A percentile compares a stretch with the other conserved stretches of the same genome.
Conservation (phyloP, 1,140 invertebrate genomes). For the Sitobion miscanthi region DNA sequence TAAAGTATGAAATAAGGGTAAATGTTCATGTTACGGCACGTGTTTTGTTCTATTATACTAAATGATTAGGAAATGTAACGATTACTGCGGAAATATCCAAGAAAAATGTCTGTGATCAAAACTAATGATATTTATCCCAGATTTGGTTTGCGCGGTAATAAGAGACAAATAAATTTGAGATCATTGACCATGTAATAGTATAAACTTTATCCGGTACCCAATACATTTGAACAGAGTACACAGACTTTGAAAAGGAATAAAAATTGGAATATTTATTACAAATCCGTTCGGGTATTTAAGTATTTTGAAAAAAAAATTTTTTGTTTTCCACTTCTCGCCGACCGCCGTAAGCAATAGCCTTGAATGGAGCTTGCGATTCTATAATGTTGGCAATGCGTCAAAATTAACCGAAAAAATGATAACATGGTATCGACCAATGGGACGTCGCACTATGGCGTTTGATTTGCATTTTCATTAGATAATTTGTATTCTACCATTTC, state of each 20-base stretch:
- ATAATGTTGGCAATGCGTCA: slow-evolving; percentile 26
- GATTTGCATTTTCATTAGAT: slow-evolving; percentile 36
- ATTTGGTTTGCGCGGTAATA: not conserved
- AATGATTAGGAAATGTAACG: not conserved
- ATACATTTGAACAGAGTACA: not conserved
- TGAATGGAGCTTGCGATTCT: not conserved
- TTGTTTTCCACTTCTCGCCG: not conserved
- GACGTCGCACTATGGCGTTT: slow-evolving; percentile 47
- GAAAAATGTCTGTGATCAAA: not conserved
- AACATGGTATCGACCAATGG: slow-evolving; percentile 36
- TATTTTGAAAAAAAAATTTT: not conserved
- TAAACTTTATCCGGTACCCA: not conserved
- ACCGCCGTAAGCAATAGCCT: not conserved
- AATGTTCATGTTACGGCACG: not conserved
- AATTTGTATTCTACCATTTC: slow-evolving; percentile 38
- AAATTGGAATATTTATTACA: no score
- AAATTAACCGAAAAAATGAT: slow-evolving; percentile 57
- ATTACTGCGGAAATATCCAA: not conserved
- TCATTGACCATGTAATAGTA: not conserved
- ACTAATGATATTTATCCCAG: not conserved
- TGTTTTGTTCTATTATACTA: not conserved
- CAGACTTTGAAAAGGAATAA: no score
- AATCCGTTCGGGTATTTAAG: no score
- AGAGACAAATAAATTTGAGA: not conserved
- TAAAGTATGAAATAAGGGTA: not conserved